phyloP scores from a whole-genome alignment of 2,113 vertebrate genomes.

The Oryzias curvinotus region DNA sequence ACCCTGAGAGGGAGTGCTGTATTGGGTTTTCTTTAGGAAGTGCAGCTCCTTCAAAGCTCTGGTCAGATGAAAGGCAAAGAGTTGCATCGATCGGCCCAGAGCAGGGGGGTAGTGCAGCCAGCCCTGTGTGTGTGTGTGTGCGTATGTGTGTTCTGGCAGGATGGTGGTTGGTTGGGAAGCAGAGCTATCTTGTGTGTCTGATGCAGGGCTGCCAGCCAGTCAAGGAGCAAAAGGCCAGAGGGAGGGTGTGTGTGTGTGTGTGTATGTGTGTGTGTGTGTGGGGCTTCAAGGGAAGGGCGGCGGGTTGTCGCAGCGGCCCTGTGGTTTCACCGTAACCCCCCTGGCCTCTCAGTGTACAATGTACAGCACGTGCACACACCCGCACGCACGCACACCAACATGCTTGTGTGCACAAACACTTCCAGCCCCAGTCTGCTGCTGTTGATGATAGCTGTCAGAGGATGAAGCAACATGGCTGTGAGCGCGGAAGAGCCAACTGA shows the following conservation, averaged over 20 bases:
- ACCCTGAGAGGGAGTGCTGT: conserved; percentile 66
- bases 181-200: conserved; percentile 63
- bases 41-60: conserved; percentile 76
- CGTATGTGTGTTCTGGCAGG: conserved; percentile 60
- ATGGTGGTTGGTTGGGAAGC: conserved; percentile 39
- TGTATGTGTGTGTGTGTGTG: conserved; percentile 1
- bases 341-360: conserved; percentile 53
- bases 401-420: conserved; percentile 36
- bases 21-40: conserved; percentile 84
- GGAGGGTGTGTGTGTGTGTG: conserved; percentile 7
- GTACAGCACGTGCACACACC: conserved; percentile 34
- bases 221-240: conserved; percentile 71
- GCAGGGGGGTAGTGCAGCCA: conserved; percentile 51
- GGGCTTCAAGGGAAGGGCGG: conserved; percentile 33
- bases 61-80: conserved; percentile 86
- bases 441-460: conserved; percentile 76
- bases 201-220: conserved; percentile 77
- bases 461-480: conserved; percentile 54
- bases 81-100: conserved; percentile 79
- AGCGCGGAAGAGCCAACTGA: conserved; percentile 48
- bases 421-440: conserved; percentile 58
- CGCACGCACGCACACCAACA: conserved; percentile 16
- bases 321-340: conserved; percentile 60
- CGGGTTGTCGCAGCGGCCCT: conserved; percentile 67
- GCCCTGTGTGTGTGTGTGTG: conserved; percentile 37